Percentiles rank a stretch among this genome's conserved stretches.
These are phyloP conservation scores for Phorcus lineatus DNA, from an alignment of 2,888 invertebrate species.

Conservation along the genomic window DNA sequence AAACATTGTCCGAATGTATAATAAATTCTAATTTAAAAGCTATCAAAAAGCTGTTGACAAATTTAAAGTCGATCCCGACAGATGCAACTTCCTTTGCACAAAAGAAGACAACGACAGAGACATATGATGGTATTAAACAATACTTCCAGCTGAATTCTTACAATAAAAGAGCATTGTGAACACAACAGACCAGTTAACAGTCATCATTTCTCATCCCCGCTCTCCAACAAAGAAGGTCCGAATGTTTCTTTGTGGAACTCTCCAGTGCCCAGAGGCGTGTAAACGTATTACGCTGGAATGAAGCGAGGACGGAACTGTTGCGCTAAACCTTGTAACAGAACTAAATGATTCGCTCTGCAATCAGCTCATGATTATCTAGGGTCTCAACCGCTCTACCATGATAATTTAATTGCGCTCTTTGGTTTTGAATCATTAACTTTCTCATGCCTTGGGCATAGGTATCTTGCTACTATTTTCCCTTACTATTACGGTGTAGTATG, in stretches of 20 bases:
- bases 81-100: background rate
- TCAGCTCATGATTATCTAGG: background rate
- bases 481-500: background rate
- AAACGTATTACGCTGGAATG: conserved; percentile 8
- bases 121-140: background rate
- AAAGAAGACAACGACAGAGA: background rate
- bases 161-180: conserved; percentile 2
- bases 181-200: conserved; percentile 9
- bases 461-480: background rate
- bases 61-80: background rate
- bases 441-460: conserved; percentile 8
- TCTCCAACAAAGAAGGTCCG: conserved; percentile 11
- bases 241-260: conserved; percentile 7
- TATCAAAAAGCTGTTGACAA: background rate
- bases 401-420: conserved; percentile 14
- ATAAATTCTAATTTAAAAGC: background rate
- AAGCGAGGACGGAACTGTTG: background rate
- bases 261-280: conserved; percentile 14
- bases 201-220: conserved; percentile 4
- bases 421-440: conserved; percentile 19
- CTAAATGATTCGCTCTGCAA: conserved; percentile 14
- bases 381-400: background rate
- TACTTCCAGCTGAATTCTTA: background rate
- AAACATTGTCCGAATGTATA: no score
- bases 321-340: conserved; percentile 1